Base-by-base conservation (phyloP, 2,888 invertebrate species). In the Drosophila mayaguana region DNA sequence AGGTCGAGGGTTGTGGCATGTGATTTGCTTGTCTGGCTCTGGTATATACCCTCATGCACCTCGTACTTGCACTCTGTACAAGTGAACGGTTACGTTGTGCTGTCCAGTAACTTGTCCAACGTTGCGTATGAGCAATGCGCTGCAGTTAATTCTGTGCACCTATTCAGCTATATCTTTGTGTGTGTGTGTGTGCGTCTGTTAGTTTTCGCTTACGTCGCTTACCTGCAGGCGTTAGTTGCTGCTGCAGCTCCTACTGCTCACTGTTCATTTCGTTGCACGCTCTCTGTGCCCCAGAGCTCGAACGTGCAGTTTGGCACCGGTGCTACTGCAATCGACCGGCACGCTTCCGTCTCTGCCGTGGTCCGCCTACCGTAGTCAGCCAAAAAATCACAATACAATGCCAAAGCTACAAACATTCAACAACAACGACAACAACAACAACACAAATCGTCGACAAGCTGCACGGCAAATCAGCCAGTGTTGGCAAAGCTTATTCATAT, bases 311-410 rank as follows among this genome's bases (percentile, higher is more conserved):
- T 84, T 82, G 85, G 82, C 76, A 80, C 74, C 62, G 84, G 64
- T 66, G 75, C 55, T 59, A 63, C 80, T 48, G 75, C 75, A 78
- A 68, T 69, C 71, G 78, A 63, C 59, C 64, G 72, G 40, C 55
- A 54, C 68, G 63, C 66, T 53, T 38, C 36, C 6, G 32, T 46
- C 36, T 11, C 28, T 51, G 7, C 20, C 36, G 40, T 56, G 18
- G n/a, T n/a, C 42, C 67, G 71, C 78, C 75, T 70, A 63, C 38
- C 54, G 54, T 51, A 75, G 60, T 54, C 63, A 62, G 65, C 68
- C 76, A 66, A 88, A 87, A 84, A 84, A 84, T 85, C 88, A 84
- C 75, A 84, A 73, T 75, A 75, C 83, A 81, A 88, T 82, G 74
- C 78, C 84, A 84, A 82, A 84, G 73, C 80, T 72, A 75, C 75